Percentiles rank a stretch among this genome's conserved stretches.
These are phyloP conservation scores for Calliopum simillimum DNA, from an alignment of 2,888 invertebrate genomes.

Conservation along the genomic window DNA sequence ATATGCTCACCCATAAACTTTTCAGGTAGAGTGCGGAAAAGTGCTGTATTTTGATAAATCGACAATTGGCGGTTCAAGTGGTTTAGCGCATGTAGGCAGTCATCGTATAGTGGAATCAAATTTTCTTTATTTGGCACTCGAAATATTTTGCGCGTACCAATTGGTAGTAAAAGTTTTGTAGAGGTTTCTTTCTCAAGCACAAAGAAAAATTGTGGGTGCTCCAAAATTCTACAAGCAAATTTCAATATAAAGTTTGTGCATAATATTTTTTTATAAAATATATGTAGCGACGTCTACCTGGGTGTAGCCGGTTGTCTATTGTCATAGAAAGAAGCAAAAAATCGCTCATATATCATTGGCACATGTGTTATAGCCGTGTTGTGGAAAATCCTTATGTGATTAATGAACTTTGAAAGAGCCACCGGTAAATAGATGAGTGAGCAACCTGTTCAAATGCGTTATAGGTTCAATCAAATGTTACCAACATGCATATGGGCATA, in stretches of 20 bases:
- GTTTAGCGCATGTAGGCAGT: slow-evolving; percentile 60
- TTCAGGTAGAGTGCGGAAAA: slow-evolving; percentile 58
- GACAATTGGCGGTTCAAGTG: slow-evolving; percentile 55
- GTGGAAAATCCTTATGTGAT: slow-evolving; percentile 65
- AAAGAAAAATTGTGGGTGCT: slow-evolving; percentile 55
- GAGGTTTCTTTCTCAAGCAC: slow-evolving; percentile 61
- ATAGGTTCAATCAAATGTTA: neutral
- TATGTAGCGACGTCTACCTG: slow-evolving; percentile 51
- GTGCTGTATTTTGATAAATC: slow-evolving; percentile 55
- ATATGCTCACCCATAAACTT: slow-evolving; percentile 61
- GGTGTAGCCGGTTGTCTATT: slow-evolving; percentile 56
- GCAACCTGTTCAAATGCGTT: slow-evolving; percentile 56
- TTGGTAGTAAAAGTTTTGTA: slow-evolving; percentile 59
- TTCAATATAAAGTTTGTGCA: neutral
- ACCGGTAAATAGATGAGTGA: slow-evolving; percentile 63
- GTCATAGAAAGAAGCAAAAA: slow-evolving; percentile 64
- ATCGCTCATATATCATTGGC: slow-evolving; percentile 64
- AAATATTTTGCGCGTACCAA: slow-evolving; percentile 61
- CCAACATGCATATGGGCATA: no score
- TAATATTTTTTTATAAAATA: neutral
- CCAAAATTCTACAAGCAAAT: slow-evolving; percentile 34
- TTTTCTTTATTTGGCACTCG: slow-evolving; percentile 58
- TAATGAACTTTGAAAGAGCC: slow-evolving; percentile 62
- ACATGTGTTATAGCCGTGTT: slow-evolving; percentile 65
- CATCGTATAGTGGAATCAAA: slow-evolving; percentile 60